phyloP scores from a whole-genome alignment of 2,888 invertebrate species.

The Acanthosepion lycidas region DNA sequence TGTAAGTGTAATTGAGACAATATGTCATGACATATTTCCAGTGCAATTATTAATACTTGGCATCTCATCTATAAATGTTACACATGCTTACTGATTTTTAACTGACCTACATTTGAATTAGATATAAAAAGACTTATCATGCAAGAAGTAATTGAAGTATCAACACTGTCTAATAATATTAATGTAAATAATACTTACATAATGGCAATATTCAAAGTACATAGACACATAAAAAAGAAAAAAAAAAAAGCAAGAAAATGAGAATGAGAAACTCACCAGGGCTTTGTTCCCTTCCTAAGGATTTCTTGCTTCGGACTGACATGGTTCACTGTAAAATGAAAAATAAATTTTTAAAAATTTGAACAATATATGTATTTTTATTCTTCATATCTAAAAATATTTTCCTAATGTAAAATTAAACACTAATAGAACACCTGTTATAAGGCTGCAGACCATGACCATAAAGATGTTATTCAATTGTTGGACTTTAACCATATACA shows the following conservation, averaged over 20 bases:
- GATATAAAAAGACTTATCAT: neutral
- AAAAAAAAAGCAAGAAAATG: neutral
- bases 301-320: conserved; percentile 38
- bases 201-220: neutral
- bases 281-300: conserved; percentile 24
- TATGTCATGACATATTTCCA: too few relatives aligned
- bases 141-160: neutral
- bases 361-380: too few relatives aligned
- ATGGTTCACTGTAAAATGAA: neutral
- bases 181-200: neutral
- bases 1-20: too few relatives aligned
- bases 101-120: neutral
- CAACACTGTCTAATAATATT: neutral
- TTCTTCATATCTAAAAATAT: too few relatives aligned
- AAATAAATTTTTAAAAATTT: neutral
- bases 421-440: too few relatives aligned
- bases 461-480: too few relatives aligned
- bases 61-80: neutral
- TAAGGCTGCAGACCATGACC: too few relatives aligned
- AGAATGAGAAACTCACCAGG: neutral
- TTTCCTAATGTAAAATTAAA: too few relatives aligned
- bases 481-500: too few relatives aligned
- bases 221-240: too few relatives aligned
- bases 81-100: neutral
- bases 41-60: neutral